These are phyloP conservation scores for Drosophila quinaria DNA, from an alignment of 2,888 invertebrate genomes.

Conservation along the genomic window DNA sequence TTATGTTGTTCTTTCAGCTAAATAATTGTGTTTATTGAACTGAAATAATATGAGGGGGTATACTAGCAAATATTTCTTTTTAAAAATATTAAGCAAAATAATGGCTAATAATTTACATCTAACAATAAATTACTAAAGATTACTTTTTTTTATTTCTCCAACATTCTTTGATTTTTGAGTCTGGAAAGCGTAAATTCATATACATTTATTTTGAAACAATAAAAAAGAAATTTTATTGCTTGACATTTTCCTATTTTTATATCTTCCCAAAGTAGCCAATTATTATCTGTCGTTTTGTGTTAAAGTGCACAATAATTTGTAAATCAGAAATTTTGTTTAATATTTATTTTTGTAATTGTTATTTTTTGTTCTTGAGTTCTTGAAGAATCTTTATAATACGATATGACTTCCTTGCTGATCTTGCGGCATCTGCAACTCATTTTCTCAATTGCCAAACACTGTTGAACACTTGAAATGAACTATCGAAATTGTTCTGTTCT, in stretches of 20 bases:
- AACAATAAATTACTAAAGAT: too few species aligned
- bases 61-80: too few species aligned
- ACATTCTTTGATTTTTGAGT: too few species aligned
- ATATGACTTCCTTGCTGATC: constrained; percentile 4
- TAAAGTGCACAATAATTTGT: background rate
- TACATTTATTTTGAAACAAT: too few species aligned
- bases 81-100: too few species aligned
- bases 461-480: constrained; percentile 29
- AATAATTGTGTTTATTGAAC: too few species aligned
- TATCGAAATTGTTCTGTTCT: constrained; percentile 40
- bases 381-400: background rate
- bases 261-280: background rate
- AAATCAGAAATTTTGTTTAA: background rate
- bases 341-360: constrained; percentile 1
- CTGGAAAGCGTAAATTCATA: too few species aligned
- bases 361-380: background rate
- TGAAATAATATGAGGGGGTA: too few species aligned
- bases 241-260: background rate
- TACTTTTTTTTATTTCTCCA: too few species aligned
- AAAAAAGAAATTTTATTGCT: too few species aligned
- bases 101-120: too few species aligned
- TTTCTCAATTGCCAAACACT: constrained; percentile 9
- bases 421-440: constrained; percentile 9
- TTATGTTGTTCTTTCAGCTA: too few species aligned
- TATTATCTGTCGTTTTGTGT: background rate